Evolutionary conservation across 2,113 vertebrate species (phyloP).

Genomic region (Rhodinocichla rosea): DNA sequence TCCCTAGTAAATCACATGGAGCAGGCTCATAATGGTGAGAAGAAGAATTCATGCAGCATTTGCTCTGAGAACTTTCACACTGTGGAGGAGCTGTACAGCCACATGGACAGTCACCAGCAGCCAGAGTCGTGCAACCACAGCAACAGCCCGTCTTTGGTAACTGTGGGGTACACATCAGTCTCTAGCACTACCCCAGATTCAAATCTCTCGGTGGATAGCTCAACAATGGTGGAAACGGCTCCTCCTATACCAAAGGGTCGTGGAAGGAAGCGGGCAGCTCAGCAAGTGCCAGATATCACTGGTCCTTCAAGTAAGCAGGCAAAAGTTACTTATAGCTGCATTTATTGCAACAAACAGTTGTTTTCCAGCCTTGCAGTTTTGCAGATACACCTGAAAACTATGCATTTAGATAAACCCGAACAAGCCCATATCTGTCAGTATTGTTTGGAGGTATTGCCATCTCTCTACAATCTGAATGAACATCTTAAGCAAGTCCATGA

Average conservation of each 20-base stretch:
- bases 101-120: slow-evolving; percentile 97
- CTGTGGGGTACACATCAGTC: slow-evolving; percentile 95
- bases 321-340: slow-evolving; percentile 94
- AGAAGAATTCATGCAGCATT: slow-evolving; percentile 89
- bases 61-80: slow-evolving; percentile 93
- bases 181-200: slow-evolving; percentile 98
- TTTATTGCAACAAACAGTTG: slow-evolving; percentile 95
- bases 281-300: slow-evolving; percentile 83
- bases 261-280: slow-evolving; percentile 90
- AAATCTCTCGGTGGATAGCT: slow-evolving; percentile 96
- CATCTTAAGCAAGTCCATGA: slow-evolving; percentile 96
- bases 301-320: slow-evolving; percentile 88
- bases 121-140: slow-evolving; percentile 96
- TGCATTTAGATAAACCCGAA: slow-evolving; percentile 96
- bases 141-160: slow-evolving; percentile 94
- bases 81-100: slow-evolving; percentile 92
- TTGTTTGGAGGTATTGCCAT: slow-evolving; percentile 94
- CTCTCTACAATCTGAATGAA: slow-evolving; percentile 96
- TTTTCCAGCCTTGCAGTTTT: slow-evolving; percentile 95
- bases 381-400: slow-evolving; percentile 96
- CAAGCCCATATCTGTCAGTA: slow-evolving; percentile 97
- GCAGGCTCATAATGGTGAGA: slow-evolving; percentile 87
- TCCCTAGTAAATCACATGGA: slow-evolving; percentile 92
- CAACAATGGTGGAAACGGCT: slow-evolving; percentile 89
- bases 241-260: slow-evolving; percentile 89